phyloP scores from a whole-genome alignment of 2,797 vertebrate genomes.

The Ctenosaura bakeri region DNA sequence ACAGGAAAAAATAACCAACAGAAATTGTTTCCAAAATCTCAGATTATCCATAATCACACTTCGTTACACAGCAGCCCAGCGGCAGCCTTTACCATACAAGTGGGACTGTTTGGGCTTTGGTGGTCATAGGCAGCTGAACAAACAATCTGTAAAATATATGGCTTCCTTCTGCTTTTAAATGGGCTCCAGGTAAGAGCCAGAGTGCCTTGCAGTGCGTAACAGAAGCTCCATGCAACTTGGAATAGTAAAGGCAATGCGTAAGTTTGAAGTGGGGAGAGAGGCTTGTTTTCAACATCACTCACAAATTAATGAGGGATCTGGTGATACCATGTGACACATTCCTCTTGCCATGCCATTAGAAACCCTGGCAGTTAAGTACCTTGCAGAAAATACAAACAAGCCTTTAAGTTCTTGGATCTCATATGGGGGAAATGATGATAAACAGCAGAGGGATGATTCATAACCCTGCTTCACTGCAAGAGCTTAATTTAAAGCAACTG shows the following conservation, averaged over 20 bases:
- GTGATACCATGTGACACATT: not conserved
- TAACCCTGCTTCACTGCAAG: not conserved
- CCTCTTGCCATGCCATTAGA: not conserved
- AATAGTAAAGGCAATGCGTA: not conserved
- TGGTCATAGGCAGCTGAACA: slow-evolving; percentile 2
- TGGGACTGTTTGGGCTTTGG: not conserved
- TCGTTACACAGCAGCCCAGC: slow-evolving; percentile 22
- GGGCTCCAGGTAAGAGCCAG: not conserved
- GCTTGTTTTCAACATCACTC: not conserved
- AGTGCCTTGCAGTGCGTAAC: not conserved
- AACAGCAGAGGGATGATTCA: not conserved
- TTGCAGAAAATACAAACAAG: not conserved
- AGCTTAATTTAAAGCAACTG: not conserved
- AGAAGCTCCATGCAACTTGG: not conserved
- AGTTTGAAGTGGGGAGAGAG: not conserved
- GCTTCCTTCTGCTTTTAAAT: slow-evolving; percentile 14
- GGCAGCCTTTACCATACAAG: slow-evolving; percentile 6
- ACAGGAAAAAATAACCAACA: not conserved
- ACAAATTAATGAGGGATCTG: slow-evolving; percentile 14
- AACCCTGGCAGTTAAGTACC: not conserved
- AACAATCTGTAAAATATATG: slow-evolving; percentile 1
- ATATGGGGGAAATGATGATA: not conserved
- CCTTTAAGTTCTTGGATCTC: not conserved
- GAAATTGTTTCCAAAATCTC: not conserved
- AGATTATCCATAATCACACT: not conserved